These are phyloP conservation scores for Ametastegia equiseti DNA, from an alignment of 2,888 invertebrate genomes.

Conservation along the genomic window DNA sequence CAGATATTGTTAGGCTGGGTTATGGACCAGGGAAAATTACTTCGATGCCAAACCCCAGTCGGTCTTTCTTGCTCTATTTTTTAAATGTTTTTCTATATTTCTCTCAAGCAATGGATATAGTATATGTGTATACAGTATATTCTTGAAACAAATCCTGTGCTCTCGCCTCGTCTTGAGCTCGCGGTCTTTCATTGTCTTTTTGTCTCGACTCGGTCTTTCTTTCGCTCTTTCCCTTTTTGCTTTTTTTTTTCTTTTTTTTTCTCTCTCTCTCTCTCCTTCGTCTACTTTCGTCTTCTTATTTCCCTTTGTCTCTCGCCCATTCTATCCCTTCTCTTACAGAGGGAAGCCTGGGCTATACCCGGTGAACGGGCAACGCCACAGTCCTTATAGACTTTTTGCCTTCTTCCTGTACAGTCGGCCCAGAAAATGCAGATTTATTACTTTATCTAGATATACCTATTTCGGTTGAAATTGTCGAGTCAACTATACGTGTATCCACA, in stretches of 20 bases:
- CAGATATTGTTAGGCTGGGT: neutral
- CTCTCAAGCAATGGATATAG: neutral
- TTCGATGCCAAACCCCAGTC: neutral
- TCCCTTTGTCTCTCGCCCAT: slow-evolving; percentile 24
- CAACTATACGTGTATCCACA: neutral
- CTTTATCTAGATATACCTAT: neutral
- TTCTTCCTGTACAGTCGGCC: slow-evolving; percentile 29
- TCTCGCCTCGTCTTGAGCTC: slow-evolving; percentile 19
- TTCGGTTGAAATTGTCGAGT: neutral
- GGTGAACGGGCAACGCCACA: neutral
- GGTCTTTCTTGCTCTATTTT: neutral
- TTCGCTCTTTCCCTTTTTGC: neutral
- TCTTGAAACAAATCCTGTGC: slow-evolving; percentile 27
- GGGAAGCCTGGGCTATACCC: neutral
- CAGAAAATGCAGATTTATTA: slow-evolving; percentile 20
- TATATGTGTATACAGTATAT: neutral
- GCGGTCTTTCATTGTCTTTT: slow-evolving; percentile 31
- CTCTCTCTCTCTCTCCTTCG: neutral
- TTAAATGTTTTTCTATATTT: neutral
- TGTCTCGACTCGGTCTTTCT: neutral
- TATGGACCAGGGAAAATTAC: slow-evolving; percentile 28
- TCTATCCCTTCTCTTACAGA: too few species aligned
- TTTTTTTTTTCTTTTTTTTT: neutral
- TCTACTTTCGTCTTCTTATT: slow-evolving; percentile 32
- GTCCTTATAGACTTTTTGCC: slow-evolving; percentile 18